Base-by-base conservation (phyloP, 2,797 vertebrate genomes). In the Typhlichthys eigenmanni region DNA sequence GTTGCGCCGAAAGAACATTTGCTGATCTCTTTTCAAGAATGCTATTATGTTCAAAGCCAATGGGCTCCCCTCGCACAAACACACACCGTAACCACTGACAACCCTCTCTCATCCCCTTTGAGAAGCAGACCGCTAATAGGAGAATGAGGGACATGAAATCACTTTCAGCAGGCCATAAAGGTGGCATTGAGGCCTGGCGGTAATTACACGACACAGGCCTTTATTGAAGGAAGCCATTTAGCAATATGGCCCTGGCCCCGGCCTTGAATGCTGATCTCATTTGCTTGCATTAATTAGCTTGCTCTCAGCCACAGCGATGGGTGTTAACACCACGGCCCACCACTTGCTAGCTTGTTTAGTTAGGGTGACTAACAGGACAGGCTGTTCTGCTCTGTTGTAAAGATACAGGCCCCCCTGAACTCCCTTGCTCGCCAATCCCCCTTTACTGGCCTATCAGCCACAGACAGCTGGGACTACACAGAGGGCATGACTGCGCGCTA, bases 231-330 rank as follows among this genome's bases (percentile, higher is more conserved):
- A 92, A 91, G 93, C 91, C 92, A 88, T 95, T 95, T 94, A 94
- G 91, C 91, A 88, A 91, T 91, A 88, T 93, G 91, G 85, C 84
- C 80, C 76, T 72, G 87, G 93, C 93, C 93, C 88, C 91, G 93
- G 90, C 94, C 93, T 94, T 93, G 91, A 90, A 92, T 86, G 92
- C 95, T 95, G 94, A 96, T 96, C 95, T 96, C 94, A 96, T 97
- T 96, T 95, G 93, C 92, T 92, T 90, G 95, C 93, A 95, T 94
- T 96, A 96, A 97, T 96, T 95, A 95, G 92, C 94, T 92, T 82
- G 90, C 74, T 94, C 93, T 90, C 75, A 84, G 85, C 72, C 24
- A 57, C 14, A 32, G 76, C 62, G 71, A 76, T 48, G 93, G 89
- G 91, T 83, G 81, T 80, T 79, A 76, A 72, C 52, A 66, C 85